phyloP scores from a whole-genome alignment of 1,140 invertebrate genomes.

The Acyrthosiphon pisum region DNA sequence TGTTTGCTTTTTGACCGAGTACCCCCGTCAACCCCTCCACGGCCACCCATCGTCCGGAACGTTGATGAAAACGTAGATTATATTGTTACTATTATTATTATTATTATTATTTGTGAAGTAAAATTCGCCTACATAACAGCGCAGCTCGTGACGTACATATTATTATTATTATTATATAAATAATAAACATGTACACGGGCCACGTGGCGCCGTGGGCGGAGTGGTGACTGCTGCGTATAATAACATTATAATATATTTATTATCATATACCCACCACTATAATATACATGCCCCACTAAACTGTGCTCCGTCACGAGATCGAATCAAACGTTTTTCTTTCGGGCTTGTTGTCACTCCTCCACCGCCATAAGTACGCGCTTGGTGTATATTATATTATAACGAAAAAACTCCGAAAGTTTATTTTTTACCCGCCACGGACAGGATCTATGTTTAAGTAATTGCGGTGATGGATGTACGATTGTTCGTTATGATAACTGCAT shows the following conservation, averaged over 20 bases:
- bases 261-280: not conserved
- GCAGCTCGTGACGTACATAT: not conserved
- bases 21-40: not conserved
- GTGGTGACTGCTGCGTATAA: not conserved
- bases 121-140: not conserved
- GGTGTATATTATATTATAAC: not conserved
- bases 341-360: not conserved
- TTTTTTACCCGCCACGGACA: not conserved
- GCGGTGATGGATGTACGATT: slow-evolving; percentile 53
- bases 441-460: slow-evolving; percentile 47
- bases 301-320: slow-evolving; percentile 30
- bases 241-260: not conserved
- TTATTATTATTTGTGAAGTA: not conserved
- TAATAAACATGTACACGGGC: not conserved
- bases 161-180: not conserved
- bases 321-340: slow-evolving; percentile 24
- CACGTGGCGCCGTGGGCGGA: not conserved
- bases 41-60: not conserved
- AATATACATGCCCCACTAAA: not conserved
- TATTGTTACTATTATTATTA: not conserved
- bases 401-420: not conserved
- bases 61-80: slow-evolving; percentile 39
- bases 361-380: not conserved
- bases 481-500: slow-evolving; percentile 42
- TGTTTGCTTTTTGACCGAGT: not conserved